Base-by-base conservation (phyloP, 2,113 vertebrate species). In the Glaucidium brasilianum region DNA sequence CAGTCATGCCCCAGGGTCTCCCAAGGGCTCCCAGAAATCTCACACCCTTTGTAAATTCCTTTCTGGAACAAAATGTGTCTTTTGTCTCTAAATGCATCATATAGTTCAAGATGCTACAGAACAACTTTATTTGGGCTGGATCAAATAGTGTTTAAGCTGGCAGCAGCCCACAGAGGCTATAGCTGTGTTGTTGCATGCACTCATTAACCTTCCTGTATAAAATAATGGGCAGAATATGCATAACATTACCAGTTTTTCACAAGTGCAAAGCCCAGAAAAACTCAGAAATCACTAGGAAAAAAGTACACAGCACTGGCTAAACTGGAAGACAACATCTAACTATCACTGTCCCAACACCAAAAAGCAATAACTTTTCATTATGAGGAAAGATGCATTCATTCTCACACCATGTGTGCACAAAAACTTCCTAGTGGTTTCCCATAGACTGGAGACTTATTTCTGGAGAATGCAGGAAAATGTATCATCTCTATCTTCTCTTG, bases 51-150 rank as follows among this genome's bases (percentile, higher is more conserved):
- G 22, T 60, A 76, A 87, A 66, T 10, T 41, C 17, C 20, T 58
- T 66, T 75, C 49, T 69, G 7, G 17, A 58, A 75, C 12, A 34
- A 63, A 85, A 74, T 32, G 2, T 10, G 4, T 29, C 3, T 5
- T 37, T 29, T 50, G 30, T 27, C 62, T 52, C 12, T 49, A 35
- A 92, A 37, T 62, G 37, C 34, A 84, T 94, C 39, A 17, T 58
- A 43, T 56, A 86, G 58, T 91, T 89, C 73, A 94, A 89, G 76
- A 94, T 89, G 83, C 34, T 89, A 34, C n/a, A 66, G 95, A 95
- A 67, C 75, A 94, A 75, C 32, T 96, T 95, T 96, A 67, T 94
- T 96, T 97, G 58, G 62, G 84, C 97, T 95, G 92, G 95, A 94
- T 68, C 15, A 1, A 53, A 32, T 12, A 12, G 22, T 95, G 94